phyloP scores from a whole-genome alignment of 2,113 vertebrate genomes.

The Prunella himalayana region DNA sequence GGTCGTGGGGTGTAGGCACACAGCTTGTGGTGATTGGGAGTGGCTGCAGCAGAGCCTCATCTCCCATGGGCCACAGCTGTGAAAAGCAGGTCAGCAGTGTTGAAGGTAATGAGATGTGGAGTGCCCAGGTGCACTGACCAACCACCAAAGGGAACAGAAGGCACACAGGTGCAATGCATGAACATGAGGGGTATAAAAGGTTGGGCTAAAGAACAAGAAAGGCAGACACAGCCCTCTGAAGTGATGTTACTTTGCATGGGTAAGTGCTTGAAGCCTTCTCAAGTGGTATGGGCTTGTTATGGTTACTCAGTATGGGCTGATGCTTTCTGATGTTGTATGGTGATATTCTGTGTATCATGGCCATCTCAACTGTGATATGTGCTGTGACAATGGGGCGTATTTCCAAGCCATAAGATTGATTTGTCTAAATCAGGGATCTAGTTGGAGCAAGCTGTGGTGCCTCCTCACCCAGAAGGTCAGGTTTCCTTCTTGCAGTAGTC shows the following conservation, averaged over 20 bases:
- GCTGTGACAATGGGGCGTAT: not conserved
- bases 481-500: not conserved
- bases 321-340: not conserved
- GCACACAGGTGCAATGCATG: not conserved
- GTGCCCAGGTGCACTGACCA: not conserved
- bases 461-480: not conserved
- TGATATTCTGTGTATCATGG: not conserved
- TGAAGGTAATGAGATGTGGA: not conserved
- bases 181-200: not conserved
- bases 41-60: not conserved
- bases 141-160: not conserved
- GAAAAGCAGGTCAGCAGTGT: too few relatives aligned
- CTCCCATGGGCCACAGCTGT: not conserved
- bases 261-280: not conserved
- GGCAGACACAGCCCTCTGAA: not conserved
- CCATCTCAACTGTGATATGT: not conserved
- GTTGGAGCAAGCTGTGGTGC: not conserved
- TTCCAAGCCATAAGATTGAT: not conserved
- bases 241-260: not conserved
- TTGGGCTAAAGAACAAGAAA: not conserved
- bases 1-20: not conserved
- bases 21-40: not conserved
- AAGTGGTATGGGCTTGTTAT: too few relatives aligned
- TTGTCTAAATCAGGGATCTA: not conserved
- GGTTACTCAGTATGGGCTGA: not conserved